Conservation (phyloP, 2,888 invertebrate genomes). For the Papilio elwesi region DNA sequence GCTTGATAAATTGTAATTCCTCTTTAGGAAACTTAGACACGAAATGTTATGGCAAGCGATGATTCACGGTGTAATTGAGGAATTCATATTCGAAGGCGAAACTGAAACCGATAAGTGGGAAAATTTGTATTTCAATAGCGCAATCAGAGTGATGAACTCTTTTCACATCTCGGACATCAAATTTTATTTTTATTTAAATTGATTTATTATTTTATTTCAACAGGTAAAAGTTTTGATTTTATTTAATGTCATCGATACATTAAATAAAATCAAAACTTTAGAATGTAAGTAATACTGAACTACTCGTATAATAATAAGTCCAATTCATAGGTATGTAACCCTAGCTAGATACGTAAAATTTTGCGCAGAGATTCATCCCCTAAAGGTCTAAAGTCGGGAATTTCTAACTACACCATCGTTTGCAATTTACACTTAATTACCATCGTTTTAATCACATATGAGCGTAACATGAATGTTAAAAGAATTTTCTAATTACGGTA, state of each 20-base stretch:
- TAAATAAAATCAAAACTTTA: too few species aligned
- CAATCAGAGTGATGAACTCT: conserved; percentile 17
- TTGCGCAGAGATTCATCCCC: too few species aligned
- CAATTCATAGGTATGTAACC: too few species aligned
- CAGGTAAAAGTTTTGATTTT: too few species aligned
- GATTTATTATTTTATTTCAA: too few species aligned
- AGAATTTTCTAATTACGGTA: conserved; percentile 22
- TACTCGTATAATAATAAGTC: too few species aligned
- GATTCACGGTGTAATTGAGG: conserved; percentile 40
- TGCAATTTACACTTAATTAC: not conserved
- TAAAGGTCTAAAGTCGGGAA: too few species aligned
- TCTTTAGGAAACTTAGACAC: conserved; percentile 2
- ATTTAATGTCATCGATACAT: too few species aligned
- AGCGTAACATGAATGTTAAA: conserved; percentile 12
- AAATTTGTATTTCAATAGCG: conserved; percentile 38
- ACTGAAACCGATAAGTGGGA: conserved; percentile 38
- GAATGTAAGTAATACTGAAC: too few species aligned
- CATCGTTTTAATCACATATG: not conserved
- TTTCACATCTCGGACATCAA: not conserved
- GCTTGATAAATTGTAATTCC: not conserved
- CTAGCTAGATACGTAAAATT: too few species aligned
- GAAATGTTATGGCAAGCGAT: conserved; percentile 34
- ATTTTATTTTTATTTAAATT: too few species aligned
- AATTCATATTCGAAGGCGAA: conserved; percentile 25
- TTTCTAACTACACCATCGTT: not conserved